phyloP scores from a whole-genome alignment of 2,113 vertebrate species.

The Sapajus apella region DNA sequence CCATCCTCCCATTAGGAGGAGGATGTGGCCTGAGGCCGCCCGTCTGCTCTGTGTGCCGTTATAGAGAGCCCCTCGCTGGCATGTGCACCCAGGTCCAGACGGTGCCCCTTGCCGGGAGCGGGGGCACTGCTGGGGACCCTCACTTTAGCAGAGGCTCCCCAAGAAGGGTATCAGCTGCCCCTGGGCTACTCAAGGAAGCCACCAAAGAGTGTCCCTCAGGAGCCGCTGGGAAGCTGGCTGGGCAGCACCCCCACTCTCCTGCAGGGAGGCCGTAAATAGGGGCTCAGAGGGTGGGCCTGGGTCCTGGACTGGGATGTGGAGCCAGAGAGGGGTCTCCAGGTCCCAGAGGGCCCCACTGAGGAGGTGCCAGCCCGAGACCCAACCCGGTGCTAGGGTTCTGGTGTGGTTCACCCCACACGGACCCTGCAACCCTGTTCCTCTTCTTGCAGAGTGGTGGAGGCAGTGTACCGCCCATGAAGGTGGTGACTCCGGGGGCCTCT shows the following conservation, averaged over 20 bases:
- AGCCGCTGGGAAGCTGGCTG: neutral
- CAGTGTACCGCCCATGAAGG: constrained; percentile 88
- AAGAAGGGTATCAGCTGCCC: neutral
- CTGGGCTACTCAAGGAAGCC: neutral
- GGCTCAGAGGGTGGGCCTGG: neutral
- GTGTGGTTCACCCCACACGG: neutral
- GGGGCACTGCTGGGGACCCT: neutral
- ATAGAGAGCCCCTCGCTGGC: neutral
- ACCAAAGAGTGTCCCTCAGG: neutral
- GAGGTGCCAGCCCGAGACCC: neutral
- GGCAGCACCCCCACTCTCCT: neutral
- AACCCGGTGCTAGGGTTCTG: rapidly evolving
- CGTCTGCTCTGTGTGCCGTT: neutral
- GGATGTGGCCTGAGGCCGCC: neutral
- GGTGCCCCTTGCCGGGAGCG: neutral
- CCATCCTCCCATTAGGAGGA: neutral
- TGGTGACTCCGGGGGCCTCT: constrained; percentile 89
- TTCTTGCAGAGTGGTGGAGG: constrained; percentile 84
- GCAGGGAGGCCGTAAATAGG: neutral
- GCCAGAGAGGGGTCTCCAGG: neutral
- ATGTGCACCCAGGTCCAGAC: neutral
- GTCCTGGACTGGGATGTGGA: neutral
- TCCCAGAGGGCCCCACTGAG: neutral
- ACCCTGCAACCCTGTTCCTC: constrained; percentile 42
- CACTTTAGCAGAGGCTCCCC: neutral